These are phyloP conservation scores for Rhyzopertha dominica DNA, from an alignment of 1,140 invertebrate species.

Conservation along the genomic window DNA sequence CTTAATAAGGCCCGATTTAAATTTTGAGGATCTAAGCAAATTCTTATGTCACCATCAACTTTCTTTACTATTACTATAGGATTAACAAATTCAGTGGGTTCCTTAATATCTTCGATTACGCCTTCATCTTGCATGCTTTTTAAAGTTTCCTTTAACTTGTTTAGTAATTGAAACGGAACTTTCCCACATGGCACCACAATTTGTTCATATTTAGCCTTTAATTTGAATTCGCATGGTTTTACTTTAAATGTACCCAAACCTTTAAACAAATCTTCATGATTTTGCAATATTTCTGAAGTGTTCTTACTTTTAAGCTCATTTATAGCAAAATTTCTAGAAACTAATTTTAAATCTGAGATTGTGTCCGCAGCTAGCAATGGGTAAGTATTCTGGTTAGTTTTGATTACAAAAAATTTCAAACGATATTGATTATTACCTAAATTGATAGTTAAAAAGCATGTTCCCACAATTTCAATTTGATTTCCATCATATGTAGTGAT, in stretches of 20 bases:
- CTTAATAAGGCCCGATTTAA: constrained; percentile 48
- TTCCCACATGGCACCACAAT: constrained; percentile 28
- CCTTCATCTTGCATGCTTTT: constrained; percentile 19
- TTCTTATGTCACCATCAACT: constrained; percentile 43
- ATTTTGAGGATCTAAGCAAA: constrained; percentile 50
- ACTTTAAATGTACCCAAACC: constrained; percentile 18
- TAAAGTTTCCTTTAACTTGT: constrained; percentile 7
- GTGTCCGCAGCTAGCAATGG: too few relatives aligned
- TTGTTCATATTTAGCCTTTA: constrained; percentile 22
- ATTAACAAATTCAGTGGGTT: constrained; percentile 48
- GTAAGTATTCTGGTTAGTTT: too few relatives aligned
- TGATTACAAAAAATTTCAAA: too few relatives aligned
- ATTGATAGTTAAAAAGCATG: too few relatives aligned
- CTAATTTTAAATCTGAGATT: too few relatives aligned
- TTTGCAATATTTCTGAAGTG: too few relatives aligned
- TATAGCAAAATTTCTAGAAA: too few relatives aligned
- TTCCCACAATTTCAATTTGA: too few relatives aligned
- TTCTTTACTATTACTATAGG: constrained; percentile 47
- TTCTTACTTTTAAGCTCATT: too few relatives aligned
- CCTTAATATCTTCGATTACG: constrained; percentile 21
- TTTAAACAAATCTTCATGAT: constrained; percentile 9
- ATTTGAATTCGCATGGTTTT: constrained; percentile 11
- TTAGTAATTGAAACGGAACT: constrained; percentile 13
- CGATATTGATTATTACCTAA: too few relatives aligned
- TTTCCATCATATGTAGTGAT: too few relatives aligned